Evolutionary conservation across 2,113 vertebrate species (phyloP).

Genomic region (Osmerus mordax): DNA sequence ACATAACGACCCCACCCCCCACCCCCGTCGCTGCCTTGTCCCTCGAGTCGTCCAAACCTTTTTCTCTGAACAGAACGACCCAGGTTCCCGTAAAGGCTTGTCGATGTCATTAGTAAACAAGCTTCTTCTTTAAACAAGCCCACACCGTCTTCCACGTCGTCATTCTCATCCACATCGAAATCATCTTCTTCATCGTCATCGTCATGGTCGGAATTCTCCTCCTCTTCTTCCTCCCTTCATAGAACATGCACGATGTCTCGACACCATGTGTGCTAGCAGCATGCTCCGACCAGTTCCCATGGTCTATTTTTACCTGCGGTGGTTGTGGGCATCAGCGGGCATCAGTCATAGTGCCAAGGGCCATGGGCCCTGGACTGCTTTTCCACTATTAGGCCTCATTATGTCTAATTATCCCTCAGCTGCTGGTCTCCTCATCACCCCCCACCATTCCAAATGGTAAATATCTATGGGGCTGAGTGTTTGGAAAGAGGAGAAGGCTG

Average conservation of each 20-base stretch:
- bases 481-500: conserved; percentile 75
- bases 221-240: not conserved
- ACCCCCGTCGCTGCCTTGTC: not conserved
- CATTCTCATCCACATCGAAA: too few relatives aligned
- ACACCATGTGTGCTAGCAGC: conserved; percentile 8
- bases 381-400: conserved; percentile 78
- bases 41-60: not conserved
- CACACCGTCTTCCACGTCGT: too few relatives aligned
- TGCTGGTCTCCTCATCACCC: conserved; percentile 62
- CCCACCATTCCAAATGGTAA: conserved; percentile 38
- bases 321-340: conserved; percentile 58
- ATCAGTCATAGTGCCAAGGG: conserved; percentile 69
- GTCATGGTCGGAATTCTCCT: too few relatives aligned
- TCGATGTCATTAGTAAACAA: too few relatives aligned
- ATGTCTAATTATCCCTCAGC: conserved; percentile 75
- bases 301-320: conserved; percentile 70
- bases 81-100: too few relatives aligned
- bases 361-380: conserved; percentile 69
- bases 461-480: conserved; percentile 56
- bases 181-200: too few relatives aligned
- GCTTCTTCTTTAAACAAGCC: too few relatives aligned
- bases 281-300: conserved; percentile 61
- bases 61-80: too few relatives aligned
- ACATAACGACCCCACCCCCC: not conserved
- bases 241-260: not conserved